Evolutionary conservation across 2,888 invertebrate species (phyloP), one percentile per base, ranked within the genome.

Genomic region (Lampropteryx suffumata): DNA sequence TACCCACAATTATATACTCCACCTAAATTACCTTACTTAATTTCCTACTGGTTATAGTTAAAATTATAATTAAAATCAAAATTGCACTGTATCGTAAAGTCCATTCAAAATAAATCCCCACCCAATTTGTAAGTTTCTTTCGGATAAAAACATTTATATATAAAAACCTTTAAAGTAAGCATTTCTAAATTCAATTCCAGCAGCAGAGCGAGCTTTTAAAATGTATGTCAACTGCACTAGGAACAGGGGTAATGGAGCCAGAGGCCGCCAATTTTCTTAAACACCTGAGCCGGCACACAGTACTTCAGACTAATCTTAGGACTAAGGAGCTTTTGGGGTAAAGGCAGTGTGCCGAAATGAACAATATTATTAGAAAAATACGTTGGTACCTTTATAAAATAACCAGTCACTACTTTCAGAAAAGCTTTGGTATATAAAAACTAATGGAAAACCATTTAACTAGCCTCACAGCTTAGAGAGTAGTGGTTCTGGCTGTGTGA

Each of bases 211-310:
- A 43, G 45, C 34, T 46, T 51, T 51, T 51, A 54, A 54, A 52
- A 51, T 57, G 35, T 57, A 51, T 57, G 57, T 56, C 62, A 56
- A 50, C 48, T 60, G 57, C 57, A 57, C 30, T 39, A 33, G 43
- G 14, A 41, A 55, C 46, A 37, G 47, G 57, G 47, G 48, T 60
- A 62, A 62, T 60, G 41, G 52, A 47, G 52, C 44, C 32, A 40
- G 50, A 47, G 55, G 59, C 59, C 51, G 61, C 63, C 68, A 68
- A 68, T 68, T 68, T 66, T 46, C 57, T 53, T 42, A 50, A 57
- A 55, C 68, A 68, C 68, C 68, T 68, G 68, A 48, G 64, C 45
- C 61, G 37, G 26, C 32, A 43, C 40, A 37, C 33, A 4, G 39
- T 53, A 40, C 40, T 53, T 29, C 26, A 46, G 32, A 46, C 21